Percentiles rank a stretch among this genome's conserved stretches.
Evolutionary conservation across 2,113 vertebrate species (phyloP).

Genomic region (Oncorhynchus kisutch): DNA sequence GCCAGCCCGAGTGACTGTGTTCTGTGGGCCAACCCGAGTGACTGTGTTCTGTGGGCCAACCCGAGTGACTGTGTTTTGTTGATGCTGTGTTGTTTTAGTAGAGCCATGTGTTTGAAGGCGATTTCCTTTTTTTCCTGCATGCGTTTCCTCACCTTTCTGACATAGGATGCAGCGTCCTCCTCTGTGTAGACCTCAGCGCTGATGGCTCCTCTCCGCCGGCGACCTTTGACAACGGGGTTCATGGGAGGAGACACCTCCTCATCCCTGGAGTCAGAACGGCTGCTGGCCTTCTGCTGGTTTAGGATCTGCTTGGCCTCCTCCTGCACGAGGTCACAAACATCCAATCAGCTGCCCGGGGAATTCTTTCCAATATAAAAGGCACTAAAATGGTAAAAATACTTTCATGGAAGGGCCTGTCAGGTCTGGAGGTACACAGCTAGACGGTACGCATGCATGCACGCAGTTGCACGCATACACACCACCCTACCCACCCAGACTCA

Average conservation of each 20-base stretch:
- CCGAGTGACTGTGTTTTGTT: no score
- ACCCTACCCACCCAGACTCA: conserved; percentile 41
- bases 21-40: no score
- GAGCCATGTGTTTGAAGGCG: no score
- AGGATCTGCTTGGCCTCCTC: conserved; percentile 95
- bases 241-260: conserved; percentile 97
- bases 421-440: neutral
- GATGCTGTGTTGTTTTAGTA: no score
- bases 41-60: no score
- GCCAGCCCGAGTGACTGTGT: no score
- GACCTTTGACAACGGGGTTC: conserved; percentile 95
- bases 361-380: neutral
- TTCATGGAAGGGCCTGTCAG: no score
- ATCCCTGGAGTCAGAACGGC: conserved; percentile 91
- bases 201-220: conserved; percentile 91
- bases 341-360: neutral
- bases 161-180: conserved; percentile 96
- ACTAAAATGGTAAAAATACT: neutral
- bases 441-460: conserved; percentile 12
- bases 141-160: conserved; percentile 85
- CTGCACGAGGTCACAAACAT: conserved; percentile 59
- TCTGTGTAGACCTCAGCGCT: conserved; percentile 98
- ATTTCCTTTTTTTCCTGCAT: no score
- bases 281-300: conserved; percentile 89
- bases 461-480: no score